These are phyloP conservation scores for Lophura nycthemera DNA, from an alignment of 2,113 vertebrate genomes.

Conservation along the genomic window DNA sequence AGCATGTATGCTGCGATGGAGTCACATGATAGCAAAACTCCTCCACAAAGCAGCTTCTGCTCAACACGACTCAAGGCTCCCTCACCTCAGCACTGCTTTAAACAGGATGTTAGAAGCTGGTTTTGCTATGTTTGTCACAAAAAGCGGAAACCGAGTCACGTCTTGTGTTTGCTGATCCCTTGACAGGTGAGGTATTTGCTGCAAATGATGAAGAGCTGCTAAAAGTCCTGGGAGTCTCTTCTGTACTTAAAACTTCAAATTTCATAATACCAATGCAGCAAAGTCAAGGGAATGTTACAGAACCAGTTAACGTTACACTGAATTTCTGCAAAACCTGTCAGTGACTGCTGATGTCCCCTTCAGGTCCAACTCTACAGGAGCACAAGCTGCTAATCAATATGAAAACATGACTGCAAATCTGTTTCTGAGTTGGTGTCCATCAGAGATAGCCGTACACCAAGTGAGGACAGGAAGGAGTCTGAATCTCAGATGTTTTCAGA, in stretches of 20 bases:
- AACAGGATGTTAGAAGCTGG: background rate
- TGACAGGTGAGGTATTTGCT: background rate
- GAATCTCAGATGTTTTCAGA: background rate
- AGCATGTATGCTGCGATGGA: background rate
- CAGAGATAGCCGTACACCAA: background rate
- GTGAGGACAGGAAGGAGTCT: background rate
- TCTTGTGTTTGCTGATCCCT: background rate
- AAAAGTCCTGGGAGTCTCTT: background rate
- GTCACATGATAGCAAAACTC: background rate
- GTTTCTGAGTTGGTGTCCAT: background rate
- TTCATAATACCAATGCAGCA: background rate
- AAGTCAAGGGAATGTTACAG: background rate
- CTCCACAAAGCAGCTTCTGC: background rate
- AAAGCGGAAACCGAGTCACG: background rate
- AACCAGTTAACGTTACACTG: background rate
- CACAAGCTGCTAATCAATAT: background rate
- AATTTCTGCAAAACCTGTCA: background rate
- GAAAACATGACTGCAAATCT: background rate
- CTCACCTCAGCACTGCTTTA: background rate
- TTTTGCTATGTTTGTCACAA: background rate
- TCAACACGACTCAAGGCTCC: background rate
- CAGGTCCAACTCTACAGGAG: background rate
- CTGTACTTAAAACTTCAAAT: background rate
- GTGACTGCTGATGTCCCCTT: background rate
- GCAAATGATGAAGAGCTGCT: background rate